phyloP scores from a whole-genome alignment of 2,113 vertebrate genomes.

The Pachycephala philippinensis region DNA sequence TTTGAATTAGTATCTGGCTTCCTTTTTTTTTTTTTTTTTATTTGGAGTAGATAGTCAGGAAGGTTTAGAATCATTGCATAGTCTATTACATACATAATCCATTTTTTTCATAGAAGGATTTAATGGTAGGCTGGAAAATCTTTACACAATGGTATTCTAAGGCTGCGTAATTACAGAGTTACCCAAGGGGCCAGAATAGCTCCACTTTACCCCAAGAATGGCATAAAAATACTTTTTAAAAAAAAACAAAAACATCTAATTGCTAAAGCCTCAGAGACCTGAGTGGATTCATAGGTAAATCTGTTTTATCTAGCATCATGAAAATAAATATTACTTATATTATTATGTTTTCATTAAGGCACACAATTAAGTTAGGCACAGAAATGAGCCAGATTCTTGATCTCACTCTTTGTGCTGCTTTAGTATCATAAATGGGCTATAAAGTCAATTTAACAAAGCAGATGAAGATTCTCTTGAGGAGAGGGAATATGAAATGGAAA shows the following conservation, averaged over 20 bases:
- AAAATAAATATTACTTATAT: slow-evolving; percentile 17
- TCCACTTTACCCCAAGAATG: background rate
- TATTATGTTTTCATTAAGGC: slow-evolving; percentile 1
- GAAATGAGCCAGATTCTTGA: background rate
- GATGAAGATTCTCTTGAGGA: slow-evolving; percentile 29
- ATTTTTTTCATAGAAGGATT: slow-evolving; percentile 9
- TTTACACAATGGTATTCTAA: background rate
- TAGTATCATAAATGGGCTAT: slow-evolving; percentile 18
- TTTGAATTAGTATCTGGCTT: background rate
- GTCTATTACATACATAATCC: background rate
- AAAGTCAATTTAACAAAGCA: slow-evolving; percentile 45
- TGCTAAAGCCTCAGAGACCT: background rate
- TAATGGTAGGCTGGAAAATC: background rate
- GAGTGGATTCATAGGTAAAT: background rate
- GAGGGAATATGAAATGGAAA: slow-evolving; percentile 44
- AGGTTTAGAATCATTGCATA: background rate
- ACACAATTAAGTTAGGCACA: background rate
- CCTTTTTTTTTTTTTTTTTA: background rate
- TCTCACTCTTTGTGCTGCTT: background rate
- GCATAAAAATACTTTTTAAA: background rate
- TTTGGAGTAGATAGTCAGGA: background rate
- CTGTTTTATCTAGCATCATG: background rate
- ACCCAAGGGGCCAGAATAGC: background rate
- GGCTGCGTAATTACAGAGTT: background rate
- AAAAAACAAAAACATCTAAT: background rate